phyloP scores from a whole-genome alignment of 2,888 invertebrate species.

The Rugalucina vietnamica region DNA sequence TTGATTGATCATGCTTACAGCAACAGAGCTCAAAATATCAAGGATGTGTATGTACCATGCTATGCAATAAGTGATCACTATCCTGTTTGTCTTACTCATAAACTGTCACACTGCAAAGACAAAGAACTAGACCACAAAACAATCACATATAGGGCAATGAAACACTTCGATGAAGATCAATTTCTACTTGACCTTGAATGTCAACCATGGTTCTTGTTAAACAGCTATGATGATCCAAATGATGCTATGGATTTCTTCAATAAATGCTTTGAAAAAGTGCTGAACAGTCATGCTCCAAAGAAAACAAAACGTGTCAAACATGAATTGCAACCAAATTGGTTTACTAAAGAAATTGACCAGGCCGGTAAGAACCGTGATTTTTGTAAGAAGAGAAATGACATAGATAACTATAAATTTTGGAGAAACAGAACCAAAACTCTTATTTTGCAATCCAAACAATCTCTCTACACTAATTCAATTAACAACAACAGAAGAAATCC shows the following conservation, averaged over 20 bases:
- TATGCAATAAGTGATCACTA: not conserved
- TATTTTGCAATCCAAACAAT: too few relatives aligned
- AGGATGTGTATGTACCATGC: not conserved
- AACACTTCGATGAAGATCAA: not conserved
- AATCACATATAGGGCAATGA: not conserved
- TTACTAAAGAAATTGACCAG: not conserved
- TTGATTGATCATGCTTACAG: not conserved
- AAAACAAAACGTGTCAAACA: too few relatives aligned
- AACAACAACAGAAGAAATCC: too few relatives aligned
- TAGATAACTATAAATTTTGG: too few relatives aligned
- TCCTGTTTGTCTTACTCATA: not conserved
- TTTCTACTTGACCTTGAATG: not conserved
- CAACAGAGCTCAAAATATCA: not conserved
- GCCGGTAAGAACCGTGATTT: too few relatives aligned
- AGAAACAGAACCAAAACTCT: too few relatives aligned
- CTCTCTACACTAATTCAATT: too few relatives aligned
- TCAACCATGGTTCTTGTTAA: not conserved
- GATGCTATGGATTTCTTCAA: not conserved
- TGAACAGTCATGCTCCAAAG: not conserved
- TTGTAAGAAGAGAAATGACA: too few relatives aligned
- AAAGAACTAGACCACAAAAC: not conserved
- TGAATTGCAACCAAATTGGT: not conserved
- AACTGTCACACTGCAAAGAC: not conserved
- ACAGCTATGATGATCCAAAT: not conserved
- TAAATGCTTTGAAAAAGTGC: not conserved